Percentiles rank a stretch among this genome's conserved stretches.
Evolutionary conservation across 2,888 invertebrate genomes (phyloP).

Genomic region (Caenorhabditis parvicauda): DNA sequence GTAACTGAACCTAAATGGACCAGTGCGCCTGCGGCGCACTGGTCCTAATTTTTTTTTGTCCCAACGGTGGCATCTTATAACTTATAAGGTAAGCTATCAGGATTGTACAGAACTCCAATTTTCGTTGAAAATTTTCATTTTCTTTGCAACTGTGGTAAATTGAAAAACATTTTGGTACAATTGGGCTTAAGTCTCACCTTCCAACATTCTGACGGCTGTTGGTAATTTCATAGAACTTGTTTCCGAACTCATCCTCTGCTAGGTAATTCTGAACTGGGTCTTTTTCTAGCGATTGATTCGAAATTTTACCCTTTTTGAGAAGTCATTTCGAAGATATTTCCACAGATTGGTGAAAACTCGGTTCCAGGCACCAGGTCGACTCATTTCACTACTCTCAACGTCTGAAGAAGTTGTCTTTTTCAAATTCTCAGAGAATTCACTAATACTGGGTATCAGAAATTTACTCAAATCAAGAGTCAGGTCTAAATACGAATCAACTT

Average conservation of each 20-base stretch:
- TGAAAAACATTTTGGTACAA: neutral
- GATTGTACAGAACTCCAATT: neutral
- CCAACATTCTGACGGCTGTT: slow-evolving; percentile 40
- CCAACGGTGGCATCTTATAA: too few relatives aligned
- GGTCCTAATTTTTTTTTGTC: too few relatives aligned
- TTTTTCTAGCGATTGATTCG: neutral
- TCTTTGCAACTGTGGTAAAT: neutral
- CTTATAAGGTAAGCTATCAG: neutral
- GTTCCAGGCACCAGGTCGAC: slow-evolving; percentile 46
- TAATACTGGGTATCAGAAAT: too few relatives aligned
- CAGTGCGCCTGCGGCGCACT: too few relatives aligned
- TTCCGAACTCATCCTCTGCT: slow-evolving; percentile 53
- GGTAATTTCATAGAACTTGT: slow-evolving; percentile 52
- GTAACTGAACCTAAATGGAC: too few relatives aligned
- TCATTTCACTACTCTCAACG: too few relatives aligned
- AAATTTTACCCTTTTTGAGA: slow-evolving; percentile 21
- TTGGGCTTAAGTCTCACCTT: slow-evolving; percentile 14
- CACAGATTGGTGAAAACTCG: slow-evolving; percentile 38
- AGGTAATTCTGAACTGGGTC: slow-evolving; percentile 36
- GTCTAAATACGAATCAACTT: too few relatives aligned
- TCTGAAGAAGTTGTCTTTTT: too few relatives aligned
- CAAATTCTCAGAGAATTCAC: too few relatives aligned
- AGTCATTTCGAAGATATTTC: slow-evolving; percentile 44
- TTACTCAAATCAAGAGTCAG: too few relatives aligned
- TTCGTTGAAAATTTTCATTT: neutral